Conservation (phyloP, 2,113 vertebrate genomes). For the Myiagra hebetior region DNA sequence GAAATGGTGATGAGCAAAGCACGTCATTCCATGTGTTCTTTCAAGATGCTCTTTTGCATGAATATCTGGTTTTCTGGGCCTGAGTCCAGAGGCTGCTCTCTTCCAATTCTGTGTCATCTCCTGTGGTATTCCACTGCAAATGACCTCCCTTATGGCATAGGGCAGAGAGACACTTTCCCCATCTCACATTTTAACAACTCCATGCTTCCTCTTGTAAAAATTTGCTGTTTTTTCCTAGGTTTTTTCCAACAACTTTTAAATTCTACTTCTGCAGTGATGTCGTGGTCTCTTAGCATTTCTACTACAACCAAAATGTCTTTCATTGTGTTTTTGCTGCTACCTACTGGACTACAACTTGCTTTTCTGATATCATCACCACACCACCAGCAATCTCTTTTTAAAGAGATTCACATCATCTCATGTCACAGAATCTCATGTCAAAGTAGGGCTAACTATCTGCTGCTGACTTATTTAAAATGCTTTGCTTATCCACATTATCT, state of each 20-base stretch:
- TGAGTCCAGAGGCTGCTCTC: not conserved
- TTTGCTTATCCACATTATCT: not conserved
- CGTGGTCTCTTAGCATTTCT: not conserved
- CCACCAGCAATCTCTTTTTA: not conserved
- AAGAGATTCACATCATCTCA: not conserved
- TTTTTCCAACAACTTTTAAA: not conserved
- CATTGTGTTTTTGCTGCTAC: not conserved
- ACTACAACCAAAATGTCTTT: not conserved
- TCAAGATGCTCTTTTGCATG: not conserved
- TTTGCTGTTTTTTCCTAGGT: not conserved
- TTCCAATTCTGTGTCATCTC: not conserved
- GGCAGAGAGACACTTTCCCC: not conserved
- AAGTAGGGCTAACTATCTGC: not conserved
- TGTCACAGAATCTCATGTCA: not conserved
- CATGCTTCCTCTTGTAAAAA: not conserved
- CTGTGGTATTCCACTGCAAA: not conserved
- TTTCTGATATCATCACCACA: not conserved
- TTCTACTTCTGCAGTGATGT: not conserved
- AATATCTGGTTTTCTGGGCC: not conserved
- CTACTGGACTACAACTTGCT: not conserved
- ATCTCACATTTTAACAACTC: not conserved
- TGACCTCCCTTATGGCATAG: fast-evolving
- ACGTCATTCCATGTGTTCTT: not conserved
- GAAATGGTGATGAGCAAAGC: not conserved
- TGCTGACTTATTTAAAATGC: not conserved